Evolutionary conservation across 2,113 vertebrate genomes (phyloP), one percentile per base, ranked within the genome.

Genomic region (Ochotona princeps): DNA sequence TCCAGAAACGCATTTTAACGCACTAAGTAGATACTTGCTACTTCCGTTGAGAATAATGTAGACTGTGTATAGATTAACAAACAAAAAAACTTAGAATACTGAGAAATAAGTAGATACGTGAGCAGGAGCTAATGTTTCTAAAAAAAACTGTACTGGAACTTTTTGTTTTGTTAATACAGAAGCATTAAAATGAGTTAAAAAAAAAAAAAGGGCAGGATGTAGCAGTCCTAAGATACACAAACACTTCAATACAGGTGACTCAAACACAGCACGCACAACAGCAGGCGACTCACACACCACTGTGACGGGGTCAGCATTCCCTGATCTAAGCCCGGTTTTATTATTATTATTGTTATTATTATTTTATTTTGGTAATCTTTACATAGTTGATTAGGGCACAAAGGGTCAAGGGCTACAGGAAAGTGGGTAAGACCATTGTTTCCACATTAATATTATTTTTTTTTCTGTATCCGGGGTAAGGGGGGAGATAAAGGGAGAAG

Each of bases 41-140:
- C 91, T 38, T 80, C 93, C 93, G 38, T 75, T 9, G 78, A 83
- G 67, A 88, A 23, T 84, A 23, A 95, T 92, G 93, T 21, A 54
- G 63, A 90, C 26, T 87, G 57, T 72, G 13, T 87, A 87, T 91
- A 79, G 32, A 86, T 79, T 63, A 1, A 60, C 60, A 87, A 87
- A 80, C 60, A 80, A 38, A 60, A 57, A 35, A 90, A 69, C 32
- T 93, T 32, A 38, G 66, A 76, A 12, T 85, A 76, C 78, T 84
- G 84, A 92, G 17, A 92, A 95, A 54, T 78, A 83, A 96, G 76
- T 26, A 13, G 30, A 90, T 32, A 26, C 20, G 61, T 32, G n/a
- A 63, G 18, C 38, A 81, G 47, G 35, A 87, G 83, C 20, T 75
- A 54, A 35, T 75, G 83, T 83, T 95, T 93, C 67, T 94, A 44